Base-by-base conservation (phyloP, 2,888 invertebrate species). In the Ennomos fuscantarius region DNA sequence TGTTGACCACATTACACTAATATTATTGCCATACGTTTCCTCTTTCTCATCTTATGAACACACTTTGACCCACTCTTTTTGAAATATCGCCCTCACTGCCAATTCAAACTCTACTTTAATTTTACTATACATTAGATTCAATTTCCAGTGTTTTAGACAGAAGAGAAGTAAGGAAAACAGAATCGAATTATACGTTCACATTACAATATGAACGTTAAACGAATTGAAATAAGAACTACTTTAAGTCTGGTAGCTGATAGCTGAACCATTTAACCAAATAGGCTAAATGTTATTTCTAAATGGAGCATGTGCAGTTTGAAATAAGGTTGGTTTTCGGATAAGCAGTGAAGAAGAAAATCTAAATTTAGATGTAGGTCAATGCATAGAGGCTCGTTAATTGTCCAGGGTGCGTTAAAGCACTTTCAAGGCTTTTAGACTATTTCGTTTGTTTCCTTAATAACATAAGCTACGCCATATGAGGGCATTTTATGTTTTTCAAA, bases 291-390 rank as follows among this genome's bases (percentile, higher is more conserved):
- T 34, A 50, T 8, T 13, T 44, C 0, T 60, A 47, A 53, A 8
- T 58, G 6, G 24, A 15, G 2, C 24, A n/a, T 48, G 12, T 8
- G 0, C 0, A 0, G 0, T 5, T 5, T 1, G 1, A 9, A 8
- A 40, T 60, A 63, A 39, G 37, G 12, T 9, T 33, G 41, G 3
- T 51, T 35, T 65, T 66, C 49, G 1, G 45, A 33, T 51, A 55
- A 1, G 55, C 8, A 15, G 35, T 36, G 24, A n/a, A 1, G 1
- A 12, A 69, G 54, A 68, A 72, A 70, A 70, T 75, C 76, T 81
- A 80, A 78, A 77, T 72, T 77, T 76, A 76, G 73, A 80, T 78
- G 67, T 79, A 76, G 78, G 80, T 76, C 79, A 72, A 72, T 73
- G 75, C 74, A 76, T 75, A 72, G 70, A 70, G 73, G 66, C 65